Conservation (phyloP, 2,113 vertebrate species). For the Guaruba guarouba region DNA sequence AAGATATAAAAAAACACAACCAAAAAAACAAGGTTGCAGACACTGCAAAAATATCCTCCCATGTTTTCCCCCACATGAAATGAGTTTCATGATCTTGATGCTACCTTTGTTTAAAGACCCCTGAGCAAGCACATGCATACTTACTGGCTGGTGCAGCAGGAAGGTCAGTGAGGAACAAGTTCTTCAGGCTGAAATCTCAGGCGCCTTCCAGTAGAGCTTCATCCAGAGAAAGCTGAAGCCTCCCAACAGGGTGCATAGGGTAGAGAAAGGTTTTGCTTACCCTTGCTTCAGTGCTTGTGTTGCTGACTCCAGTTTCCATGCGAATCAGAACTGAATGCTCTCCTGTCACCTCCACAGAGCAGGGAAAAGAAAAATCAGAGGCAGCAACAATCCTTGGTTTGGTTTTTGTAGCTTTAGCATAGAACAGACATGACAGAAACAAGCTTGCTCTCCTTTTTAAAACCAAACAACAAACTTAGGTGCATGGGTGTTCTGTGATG, state of each 20-base stretch:
- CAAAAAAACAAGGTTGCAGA: background rate
- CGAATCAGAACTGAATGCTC: background rate
- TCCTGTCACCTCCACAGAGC: background rate
- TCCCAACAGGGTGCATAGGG: background rate
- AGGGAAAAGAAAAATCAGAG: background rate
- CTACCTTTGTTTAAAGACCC: background rate
- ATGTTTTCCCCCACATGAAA: background rate
- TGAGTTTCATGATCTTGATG: background rate
- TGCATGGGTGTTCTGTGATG: background rate
- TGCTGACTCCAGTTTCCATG: background rate
- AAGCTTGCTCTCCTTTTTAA: background rate
- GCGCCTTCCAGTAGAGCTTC: background rate
- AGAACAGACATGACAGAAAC: background rate
- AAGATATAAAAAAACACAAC: fast-evolving
- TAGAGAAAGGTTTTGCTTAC: background rate
- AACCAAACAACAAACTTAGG: background rate
- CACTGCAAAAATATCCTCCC: background rate
- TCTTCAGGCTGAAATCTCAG: background rate
- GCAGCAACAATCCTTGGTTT: background rate
- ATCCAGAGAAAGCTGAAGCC: background rate
- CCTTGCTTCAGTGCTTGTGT: background rate
- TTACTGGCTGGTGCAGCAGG: background rate
- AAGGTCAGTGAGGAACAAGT: background rate
- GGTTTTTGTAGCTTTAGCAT: background rate
- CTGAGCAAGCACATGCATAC: background rate